Conservation (phyloP, 2,888 invertebrate genomes). For the Zaprionus obscuricornis region DNA sequence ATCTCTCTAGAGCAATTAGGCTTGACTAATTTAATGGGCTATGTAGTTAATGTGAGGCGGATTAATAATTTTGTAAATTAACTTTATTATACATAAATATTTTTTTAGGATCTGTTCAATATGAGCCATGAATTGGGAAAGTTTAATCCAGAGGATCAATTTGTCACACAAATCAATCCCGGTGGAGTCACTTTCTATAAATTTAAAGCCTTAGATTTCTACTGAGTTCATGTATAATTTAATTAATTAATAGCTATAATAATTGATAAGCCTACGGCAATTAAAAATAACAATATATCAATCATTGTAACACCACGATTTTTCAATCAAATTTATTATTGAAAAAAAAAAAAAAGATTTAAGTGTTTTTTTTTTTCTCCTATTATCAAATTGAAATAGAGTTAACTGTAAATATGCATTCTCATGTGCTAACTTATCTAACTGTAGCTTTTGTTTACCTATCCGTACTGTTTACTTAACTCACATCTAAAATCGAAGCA, state of each 20-base stretch:
- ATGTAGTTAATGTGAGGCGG: conserved; percentile 75
- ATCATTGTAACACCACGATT: too few species aligned
- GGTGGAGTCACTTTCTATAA: conserved; percentile 72
- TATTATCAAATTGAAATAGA: too few species aligned
- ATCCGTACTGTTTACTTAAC: too few species aligned
- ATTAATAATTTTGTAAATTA: neutral
- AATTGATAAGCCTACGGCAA: neutral
- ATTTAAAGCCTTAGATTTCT: conserved; percentile 46
- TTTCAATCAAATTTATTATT: too few species aligned
- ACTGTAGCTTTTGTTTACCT: too few species aligned
- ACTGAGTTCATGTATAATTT: conserved; percentile 12
- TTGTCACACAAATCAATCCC: conserved; percentile 66
- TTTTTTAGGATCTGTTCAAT: conserved; percentile 64
- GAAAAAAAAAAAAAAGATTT: too few species aligned
- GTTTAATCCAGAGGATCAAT: conserved; percentile 36
- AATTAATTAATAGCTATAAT: neutral
- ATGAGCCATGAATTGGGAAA: conserved; percentile 18
- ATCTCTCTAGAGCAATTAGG: conserved; percentile 77
- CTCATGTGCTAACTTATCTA: too few species aligned
- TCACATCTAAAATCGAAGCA: too few species aligned
- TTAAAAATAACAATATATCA: too few species aligned
- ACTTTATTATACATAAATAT: neutral
- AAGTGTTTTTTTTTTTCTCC: too few species aligned
- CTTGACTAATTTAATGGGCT: conserved; percentile 76
- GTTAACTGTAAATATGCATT: too few species aligned